phyloP scores from a whole-genome alignment of 2,797 vertebrate genomes.

The Siniperca undulata region DNA sequence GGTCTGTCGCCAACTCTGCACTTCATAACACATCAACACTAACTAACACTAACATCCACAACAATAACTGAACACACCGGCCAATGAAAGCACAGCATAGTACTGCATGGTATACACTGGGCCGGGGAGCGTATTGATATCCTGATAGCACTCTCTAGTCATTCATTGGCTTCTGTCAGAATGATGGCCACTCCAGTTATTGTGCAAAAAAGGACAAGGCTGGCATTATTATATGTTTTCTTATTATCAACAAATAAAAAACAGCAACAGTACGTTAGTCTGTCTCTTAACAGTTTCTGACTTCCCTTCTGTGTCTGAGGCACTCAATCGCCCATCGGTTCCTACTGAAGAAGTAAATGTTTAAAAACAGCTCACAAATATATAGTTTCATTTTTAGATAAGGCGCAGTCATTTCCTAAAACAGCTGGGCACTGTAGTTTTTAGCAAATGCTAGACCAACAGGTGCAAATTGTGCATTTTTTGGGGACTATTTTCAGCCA shows the following conservation, averaged over 20 bases:
- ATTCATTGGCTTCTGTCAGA: background rate
- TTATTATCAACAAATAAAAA: background rate
- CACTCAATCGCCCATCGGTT: background rate
- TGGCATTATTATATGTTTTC: background rate
- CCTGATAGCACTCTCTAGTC: background rate
- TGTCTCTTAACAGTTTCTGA: background rate
- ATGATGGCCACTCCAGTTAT: background rate
- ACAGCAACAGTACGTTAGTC: background rate
- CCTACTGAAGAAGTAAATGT: background rate
- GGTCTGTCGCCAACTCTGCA: conserved; percentile 72
- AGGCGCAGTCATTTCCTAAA: background rate
- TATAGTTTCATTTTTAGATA: background rate
- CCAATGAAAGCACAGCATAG: conserved; percentile 3
- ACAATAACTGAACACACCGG: background rate
- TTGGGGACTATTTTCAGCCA: background rate
- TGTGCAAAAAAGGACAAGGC: background rate
- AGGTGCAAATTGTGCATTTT: background rate
- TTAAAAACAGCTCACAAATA: background rate
- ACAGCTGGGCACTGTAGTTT: background rate
- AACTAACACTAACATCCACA: background rate
- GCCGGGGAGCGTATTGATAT: background rate
- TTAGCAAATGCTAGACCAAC: background rate
- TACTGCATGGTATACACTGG: no score
- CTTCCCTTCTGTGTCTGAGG: background rate
- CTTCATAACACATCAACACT: background rate